Evolutionary conservation across 53 echinoderm and acorn worm species (phyloP), one percentile per base, ranked within the genome.

Genomic region (Temnopleurus reevesii): DNA sequence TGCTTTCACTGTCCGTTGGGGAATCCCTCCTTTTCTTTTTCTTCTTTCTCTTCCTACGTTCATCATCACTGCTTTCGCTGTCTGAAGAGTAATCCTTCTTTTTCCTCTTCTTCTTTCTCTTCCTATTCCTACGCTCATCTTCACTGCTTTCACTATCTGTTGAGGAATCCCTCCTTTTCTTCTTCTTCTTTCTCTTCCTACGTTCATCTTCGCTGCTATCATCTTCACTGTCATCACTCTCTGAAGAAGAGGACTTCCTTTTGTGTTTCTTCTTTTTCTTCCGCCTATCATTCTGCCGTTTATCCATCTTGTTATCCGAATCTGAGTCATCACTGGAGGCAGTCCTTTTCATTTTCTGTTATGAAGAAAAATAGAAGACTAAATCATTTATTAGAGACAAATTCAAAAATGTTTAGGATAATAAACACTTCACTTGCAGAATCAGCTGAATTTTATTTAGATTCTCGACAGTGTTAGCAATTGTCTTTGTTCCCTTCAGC

Each of bases 151-250:
- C 31, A 60, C 21, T n/a, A 8, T 60, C 60, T 12, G 19, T 12
- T 24, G 18, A 19, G 23, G 60, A 60, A 19, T 15, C 12, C 83
- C 55, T 55, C 57, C 10, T 54, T 5, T 36, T 49, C 7, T 55
- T 83, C 83, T 54, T 83, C 15, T 28, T 83, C 31, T 56, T 83
- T 8, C 23, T 55, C 21, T 83, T 83, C 56, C 36, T 83, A 12
- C 56, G 57, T 54, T 83, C 56, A n/a, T 55, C 51, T 19, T 56
- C 51, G 19, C 80, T 56, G 44, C 59, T 60, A 12, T 60, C 58
- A 8, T 83, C 59, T 45, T 85, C 86, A 2, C 13, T 0, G 41
- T 28, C 45, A 0, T 59, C 46, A 85, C 59, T 59, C 4, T 43
- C 44, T 12, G 86, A 43, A 26, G 59, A 59, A 57, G 59, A 43